Evolutionary conservation across 2,797 vertebrate species (phyloP).

Genomic region (Kryptolebias ocellatus): DNA sequence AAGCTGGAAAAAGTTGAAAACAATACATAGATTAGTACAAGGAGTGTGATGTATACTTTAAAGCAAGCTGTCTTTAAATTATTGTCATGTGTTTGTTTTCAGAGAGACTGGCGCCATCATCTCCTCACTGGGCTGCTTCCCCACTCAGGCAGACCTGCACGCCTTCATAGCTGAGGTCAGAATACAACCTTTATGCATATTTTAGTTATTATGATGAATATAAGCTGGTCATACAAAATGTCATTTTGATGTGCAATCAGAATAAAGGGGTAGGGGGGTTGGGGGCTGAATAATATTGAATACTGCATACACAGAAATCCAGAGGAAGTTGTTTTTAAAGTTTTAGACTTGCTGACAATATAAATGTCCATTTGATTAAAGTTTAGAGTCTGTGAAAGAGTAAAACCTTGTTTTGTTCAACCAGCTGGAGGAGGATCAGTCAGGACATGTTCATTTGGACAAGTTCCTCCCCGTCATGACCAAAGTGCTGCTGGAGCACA

Average conservation of each 20-base stretch:
- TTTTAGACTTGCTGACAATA: too few relatives aligned
- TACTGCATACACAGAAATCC: too few relatives aligned
- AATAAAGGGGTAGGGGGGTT: background rate
- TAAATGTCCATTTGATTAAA: background rate
- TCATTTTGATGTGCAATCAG: background rate
- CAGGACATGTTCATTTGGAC: constrained; percentile 85
- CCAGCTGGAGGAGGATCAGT: constrained; percentile 91
- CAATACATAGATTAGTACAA: too few relatives aligned
- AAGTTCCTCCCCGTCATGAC: constrained; percentile 93
- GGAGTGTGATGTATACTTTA: too few relatives aligned
- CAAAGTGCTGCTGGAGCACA: constrained; percentile 85
- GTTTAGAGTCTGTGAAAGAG: background rate
- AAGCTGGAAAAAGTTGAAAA: too few relatives aligned
- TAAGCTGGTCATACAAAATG: background rate
- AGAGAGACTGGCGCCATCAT: constrained; percentile 92
- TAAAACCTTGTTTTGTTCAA: constrained; percentile 14
- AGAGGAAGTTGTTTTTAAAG: too few relatives aligned
- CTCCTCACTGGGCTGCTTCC: constrained; percentile 90
- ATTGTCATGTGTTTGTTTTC: constrained; percentile 31
- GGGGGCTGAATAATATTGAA: too few relatives aligned
- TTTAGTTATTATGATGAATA: constrained; percentile 6
- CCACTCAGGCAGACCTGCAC: constrained; percentile 87
- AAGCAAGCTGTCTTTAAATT: background rate
- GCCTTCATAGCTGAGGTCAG: constrained; percentile 87
- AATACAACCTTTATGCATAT: background rate